Base-by-base conservation (phyloP, 2,113 vertebrate species). In the Scopus umbretta region DNA sequence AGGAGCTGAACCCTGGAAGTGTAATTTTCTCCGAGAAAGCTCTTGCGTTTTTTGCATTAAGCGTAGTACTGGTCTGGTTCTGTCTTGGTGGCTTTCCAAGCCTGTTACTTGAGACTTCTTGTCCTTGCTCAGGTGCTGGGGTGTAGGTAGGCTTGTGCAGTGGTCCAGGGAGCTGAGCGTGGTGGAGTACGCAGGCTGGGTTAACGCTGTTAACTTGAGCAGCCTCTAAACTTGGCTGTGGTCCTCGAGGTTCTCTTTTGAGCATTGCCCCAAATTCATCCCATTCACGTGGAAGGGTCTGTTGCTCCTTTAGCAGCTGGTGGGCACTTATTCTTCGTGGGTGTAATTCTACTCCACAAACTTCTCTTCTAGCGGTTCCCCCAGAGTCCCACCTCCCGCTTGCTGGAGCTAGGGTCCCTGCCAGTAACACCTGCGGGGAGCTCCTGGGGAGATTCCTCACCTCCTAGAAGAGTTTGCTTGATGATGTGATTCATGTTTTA, bases 1-100 rank as follows among this genome's bases (percentile, higher is more conserved):
- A 4, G 63, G 36, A 61, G 22, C n/a, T 6, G 19, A 40, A 26
- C 11, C 32, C 61, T 81, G 70, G 43, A 13, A 43, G 18, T 2
- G 68, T 7, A 2, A 12, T 6, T 71, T 56, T n/a, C 34, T 26
- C 55, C 40, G 2, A 25, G 66, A 16, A 22, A 52, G 34, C 12
- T 12, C 0, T 3, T 4, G 1, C 23, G 3, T 16, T 47, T 32
- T 76, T 63, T 49, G 29, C 21, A 3, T 9, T 8, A 6, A 56
- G 66, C 0, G 0, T 1, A 21, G 14, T 2, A 3, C 15, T 1
- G n/a, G 1, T 13, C 50, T 56, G 62, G 12, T 2, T 52, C 62
- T 83, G 52, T 5, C 26, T 25, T 3, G 62, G 15, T 61, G 67
- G 3, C 11, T 86, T 80, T 45, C 38, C 55, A 32, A 53, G 21